Evolutionary conservation across 2,113 vertebrate species (phyloP), one percentile per base, ranked within the genome.

Genomic region (Poeciliopsis retropinna): DNA sequence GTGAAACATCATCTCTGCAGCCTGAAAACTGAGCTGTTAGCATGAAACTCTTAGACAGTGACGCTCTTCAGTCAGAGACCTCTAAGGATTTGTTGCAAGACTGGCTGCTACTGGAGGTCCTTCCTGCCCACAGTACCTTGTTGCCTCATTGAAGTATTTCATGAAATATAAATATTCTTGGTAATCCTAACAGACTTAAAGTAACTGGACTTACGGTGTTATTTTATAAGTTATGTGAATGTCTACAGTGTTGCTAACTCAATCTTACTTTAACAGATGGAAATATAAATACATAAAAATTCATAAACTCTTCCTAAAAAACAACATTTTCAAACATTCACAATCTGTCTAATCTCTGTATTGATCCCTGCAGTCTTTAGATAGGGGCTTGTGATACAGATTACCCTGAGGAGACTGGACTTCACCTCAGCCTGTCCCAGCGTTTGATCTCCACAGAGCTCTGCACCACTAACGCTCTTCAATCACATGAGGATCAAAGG

Each of bases 401-500:
- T 25, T 60, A 47, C 80, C 31, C 31, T 71, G 22, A 0, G 60
- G 51, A 57, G 51, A 57, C 51, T n/a, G 51, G 25, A 57, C 51
- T 57, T 57, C 51, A n/a, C 51, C 51, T 57, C 51, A 54, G 47
- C 22, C 22, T 9, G 19, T 7, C 73, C 84, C 64, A 27, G 41
- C 7, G 67, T 80, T 81, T 87, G 82, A 85, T 87, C 85, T 64
- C 34, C 0, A 7, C 37, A 27, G 47, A 1, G 64, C 60, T 78
- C 70, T 10, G 67, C 4, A 51, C 64, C 64, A 28, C 32, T 70
- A 64, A 64, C 67, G 17, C 29, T 31, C 67, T 84, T 84, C 81
- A 44, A 79, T 88, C 79, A 67, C 73, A 34, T 25, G 87, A 75
- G 34, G 63, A 87, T 87, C 77, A 83, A 86, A 76, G 19, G 31